These are phyloP conservation scores for Macrosteles quadrilineatus DNA, from an alignment of 1,140 invertebrate species.

Conservation along the genomic window DNA sequence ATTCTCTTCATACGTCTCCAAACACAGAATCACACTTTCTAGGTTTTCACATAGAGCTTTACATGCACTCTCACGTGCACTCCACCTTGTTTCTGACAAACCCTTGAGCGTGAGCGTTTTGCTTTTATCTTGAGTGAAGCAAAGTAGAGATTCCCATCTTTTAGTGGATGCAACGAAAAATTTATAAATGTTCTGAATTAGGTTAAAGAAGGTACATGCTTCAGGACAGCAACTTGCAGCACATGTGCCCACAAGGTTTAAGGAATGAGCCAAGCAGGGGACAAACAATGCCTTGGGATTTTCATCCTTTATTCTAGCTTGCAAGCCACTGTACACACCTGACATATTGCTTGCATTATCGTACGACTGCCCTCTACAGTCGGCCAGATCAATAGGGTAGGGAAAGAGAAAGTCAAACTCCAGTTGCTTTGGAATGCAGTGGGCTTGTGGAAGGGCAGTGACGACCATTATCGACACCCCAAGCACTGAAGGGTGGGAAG, in stretches of 20 bases:
- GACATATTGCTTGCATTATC: slow-evolving; percentile 48
- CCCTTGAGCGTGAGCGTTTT: slow-evolving; percentile 29
- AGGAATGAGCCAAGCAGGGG: slow-evolving; percentile 46
- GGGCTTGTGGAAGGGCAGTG: too few species aligned
- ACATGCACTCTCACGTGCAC: slow-evolving; percentile 34
- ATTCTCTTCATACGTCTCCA: not conserved
- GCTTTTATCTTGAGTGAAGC: not conserved
- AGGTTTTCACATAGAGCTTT: slow-evolving; percentile 4
- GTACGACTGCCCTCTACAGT: slow-evolving; percentile 44
- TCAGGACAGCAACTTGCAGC: slow-evolving; percentile 45
- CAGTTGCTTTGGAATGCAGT: too few species aligned
- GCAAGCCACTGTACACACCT: slow-evolving; percentile 43
- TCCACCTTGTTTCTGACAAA: slow-evolving; percentile 38
- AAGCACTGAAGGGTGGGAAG: too few species aligned
- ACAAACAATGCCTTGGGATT: slow-evolving; percentile 41
- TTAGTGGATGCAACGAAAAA: slow-evolving; percentile 43
- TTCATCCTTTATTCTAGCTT: slow-evolving; percentile 39
- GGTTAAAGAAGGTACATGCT: slow-evolving; percentile 40
- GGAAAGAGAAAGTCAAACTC: too few species aligned
- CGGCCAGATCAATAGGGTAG: not conserved
- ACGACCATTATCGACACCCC: too few species aligned
- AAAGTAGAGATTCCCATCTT: slow-evolving; percentile 36
- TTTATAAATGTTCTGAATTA: slow-evolving; percentile 17
- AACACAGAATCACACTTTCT: not conserved
- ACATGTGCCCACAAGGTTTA: slow-evolving; percentile 45